Percentiles rank a stretch among this genome's conserved stretches.
Evolutionary conservation across 2,797 vertebrate genomes (phyloP).

Genomic region (Discoglossus pictus): DNA sequence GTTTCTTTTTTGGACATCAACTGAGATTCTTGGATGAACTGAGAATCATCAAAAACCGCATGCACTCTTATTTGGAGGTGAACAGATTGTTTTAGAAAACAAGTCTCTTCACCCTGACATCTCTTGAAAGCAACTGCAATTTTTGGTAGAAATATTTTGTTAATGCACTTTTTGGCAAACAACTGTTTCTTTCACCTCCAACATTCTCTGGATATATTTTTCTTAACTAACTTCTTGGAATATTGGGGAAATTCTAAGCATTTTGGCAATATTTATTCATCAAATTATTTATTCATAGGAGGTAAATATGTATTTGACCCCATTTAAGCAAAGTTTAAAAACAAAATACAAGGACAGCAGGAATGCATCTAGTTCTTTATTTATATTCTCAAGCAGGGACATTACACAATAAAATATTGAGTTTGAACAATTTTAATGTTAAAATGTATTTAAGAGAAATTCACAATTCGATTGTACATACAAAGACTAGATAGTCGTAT

Average conservation of each 20-base stretch:
- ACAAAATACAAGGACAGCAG: slow-evolving; percentile 7
- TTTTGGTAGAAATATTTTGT: slow-evolving; percentile 36
- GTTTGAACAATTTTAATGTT: too few species aligned
- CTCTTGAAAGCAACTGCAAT: slow-evolving; percentile 26
- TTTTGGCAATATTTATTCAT: slow-evolving; percentile 28
- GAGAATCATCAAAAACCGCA: slow-evolving; percentile 1
- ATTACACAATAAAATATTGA: too few species aligned
- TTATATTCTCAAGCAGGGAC: too few species aligned
- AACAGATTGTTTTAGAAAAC: slow-evolving; percentile 12
- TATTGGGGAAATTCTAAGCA: slow-evolving; percentile 16
- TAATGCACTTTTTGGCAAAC: slow-evolving; percentile 48
- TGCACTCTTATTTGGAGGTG: background rate
- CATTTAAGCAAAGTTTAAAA: slow-evolving; percentile 2
- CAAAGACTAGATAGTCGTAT: too few species aligned
- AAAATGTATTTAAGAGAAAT: too few species aligned
- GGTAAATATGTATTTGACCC: slow-evolving; percentile 1
- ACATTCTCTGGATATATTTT: slow-evolving; percentile 24
- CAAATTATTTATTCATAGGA: slow-evolving; percentile 31
- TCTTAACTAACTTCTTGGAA: slow-evolving; percentile 36
- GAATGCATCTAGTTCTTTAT: background rate
- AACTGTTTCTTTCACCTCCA: slow-evolving; percentile 27
- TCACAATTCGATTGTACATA: too few species aligned
- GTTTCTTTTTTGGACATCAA: too few species aligned
- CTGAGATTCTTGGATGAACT: background rate
- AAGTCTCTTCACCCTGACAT: slow-evolving; percentile 4